Percentiles rank a stretch among this genome's conserved stretches.
Conservation (phyloP, 1,140 invertebrate genomes). For the Thaumatotibia leucotreta region DNA sequence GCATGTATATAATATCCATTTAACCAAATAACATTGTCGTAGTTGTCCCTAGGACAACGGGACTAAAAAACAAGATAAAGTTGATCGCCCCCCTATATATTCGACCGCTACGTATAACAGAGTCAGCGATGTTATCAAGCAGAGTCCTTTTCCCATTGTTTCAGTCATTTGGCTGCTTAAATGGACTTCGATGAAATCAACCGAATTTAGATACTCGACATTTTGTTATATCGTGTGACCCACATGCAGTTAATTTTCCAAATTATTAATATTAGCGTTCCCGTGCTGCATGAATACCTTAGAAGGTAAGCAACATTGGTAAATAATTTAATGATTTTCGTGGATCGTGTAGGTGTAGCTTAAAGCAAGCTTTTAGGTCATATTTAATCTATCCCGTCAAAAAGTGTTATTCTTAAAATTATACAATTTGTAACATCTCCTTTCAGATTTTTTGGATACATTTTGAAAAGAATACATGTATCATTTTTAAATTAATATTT, state of each 20-base stretch:
- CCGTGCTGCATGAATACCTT: not conserved
- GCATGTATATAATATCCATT: no score
- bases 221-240: not conserved
- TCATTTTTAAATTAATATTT: no score
- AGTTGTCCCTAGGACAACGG: no score
- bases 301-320: not conserved
- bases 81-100: not conserved
- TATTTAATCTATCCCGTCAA: not conserved
- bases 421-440: no score
- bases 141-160: not conserved
- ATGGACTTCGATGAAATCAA: not conserved
- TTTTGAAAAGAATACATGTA: no score
- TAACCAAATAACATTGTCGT: no score
- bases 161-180: constrained; percentile 6
- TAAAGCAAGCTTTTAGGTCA: not conserved
- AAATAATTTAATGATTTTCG: not conserved
- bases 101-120: not conserved
- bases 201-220: not conserved
- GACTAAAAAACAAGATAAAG: not conserved
- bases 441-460: no score
- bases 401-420: no score
- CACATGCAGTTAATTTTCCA: not conserved
- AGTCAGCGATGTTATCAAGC: not conserved
- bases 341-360: not conserved
- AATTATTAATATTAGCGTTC: not conserved